Evolutionary conservation across 2,888 invertebrate species (phyloP), one percentile per base, ranked within the genome.

Genomic region (Altica lythri): DNA sequence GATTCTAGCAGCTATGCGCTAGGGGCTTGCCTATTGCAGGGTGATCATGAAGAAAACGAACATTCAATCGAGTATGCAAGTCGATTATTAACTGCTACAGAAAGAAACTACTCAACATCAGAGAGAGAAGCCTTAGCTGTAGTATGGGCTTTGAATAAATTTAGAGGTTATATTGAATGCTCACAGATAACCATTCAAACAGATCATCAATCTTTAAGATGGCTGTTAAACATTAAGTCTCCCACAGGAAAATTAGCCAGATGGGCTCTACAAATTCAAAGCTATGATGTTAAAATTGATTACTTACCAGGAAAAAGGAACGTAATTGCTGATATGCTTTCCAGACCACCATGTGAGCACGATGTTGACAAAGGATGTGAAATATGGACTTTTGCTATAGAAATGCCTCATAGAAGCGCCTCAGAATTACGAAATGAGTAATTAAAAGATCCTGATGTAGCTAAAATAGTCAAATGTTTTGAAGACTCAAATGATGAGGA

Each of bases 181-280:
- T 25, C 66, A 4, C 45, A 61, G 1, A 72, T 77, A 16, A 57
- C 56, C 0, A 62, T 78, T 0, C 53, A 69, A 2, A 78, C 76
- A 0, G 79, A 80, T 51, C 79, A 79, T 47, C 72, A 76, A 53
- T 74, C 78, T 0, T 62, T 81, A 18, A 73, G 75, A 68, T 80
- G 77, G 75, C 55, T 80, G 4, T 53, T 74, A 53, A 62, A 61
- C 0, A 18, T 76, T 1, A 75, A 53, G 27, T 27, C 54, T 1
- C 55, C 57, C 1, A 60, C 69, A 4, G 75, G 76, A 9, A 51
- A 77, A 22, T 55, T 80, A 0, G 73, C 69, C 1, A 60, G 77
- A 29, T 79, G 77, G 78, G 72, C 71, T 71, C 29, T 57, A 10
- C 55, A 63, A 6, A 50, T 79, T 1, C 72, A 75, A 55, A 53